phyloP scores from a whole-genome alignment of 2,888 invertebrate genomes.

The Crematogaster levior region DNA sequence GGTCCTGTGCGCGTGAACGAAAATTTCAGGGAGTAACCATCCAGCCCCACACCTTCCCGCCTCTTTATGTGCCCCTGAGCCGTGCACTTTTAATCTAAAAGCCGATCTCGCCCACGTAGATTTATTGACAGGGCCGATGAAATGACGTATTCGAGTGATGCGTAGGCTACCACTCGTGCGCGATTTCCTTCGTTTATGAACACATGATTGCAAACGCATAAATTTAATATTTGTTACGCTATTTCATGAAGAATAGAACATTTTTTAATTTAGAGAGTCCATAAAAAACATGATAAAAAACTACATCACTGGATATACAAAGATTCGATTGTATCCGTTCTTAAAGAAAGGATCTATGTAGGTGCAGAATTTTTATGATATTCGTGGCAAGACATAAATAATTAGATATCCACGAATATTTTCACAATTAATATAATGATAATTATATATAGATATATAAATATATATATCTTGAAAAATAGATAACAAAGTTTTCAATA shows the following conservation, averaged over 20 bases:
- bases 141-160: constrained; percentile 54
- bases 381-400: not conserved
- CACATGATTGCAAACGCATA: constrained; percentile 43
- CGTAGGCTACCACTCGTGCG: constrained; percentile 56
- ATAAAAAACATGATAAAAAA: not conserved
- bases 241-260: constrained; percentile 43
- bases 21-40: constrained; percentile 59
- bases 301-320: not conserved
- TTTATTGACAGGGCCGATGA: constrained; percentile 69
- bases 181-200: constrained; percentile 58
- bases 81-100: constrained; percentile 73
- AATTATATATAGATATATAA: not conserved
- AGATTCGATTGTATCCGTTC: not conserved
- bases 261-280: constrained; percentile 40
- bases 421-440: not conserved
- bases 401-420: not conserved
- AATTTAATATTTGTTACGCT: constrained; percentile 57
- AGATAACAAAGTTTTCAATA: not conserved
- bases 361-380: not conserved
- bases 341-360: not conserved
- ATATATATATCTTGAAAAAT: not conserved
- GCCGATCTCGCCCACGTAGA: constrained; percentile 74
- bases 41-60: constrained; percentile 33
- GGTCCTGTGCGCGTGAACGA: constrained; percentile 58
- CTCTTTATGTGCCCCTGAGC: constrained; percentile 50